A percentile compares a stretch with the other conserved stretches of the same genome.
Evolutionary conservation across 1,140 invertebrate genomes (phyloP).

Genomic region (Ptiloglossa arizonensis): DNA sequence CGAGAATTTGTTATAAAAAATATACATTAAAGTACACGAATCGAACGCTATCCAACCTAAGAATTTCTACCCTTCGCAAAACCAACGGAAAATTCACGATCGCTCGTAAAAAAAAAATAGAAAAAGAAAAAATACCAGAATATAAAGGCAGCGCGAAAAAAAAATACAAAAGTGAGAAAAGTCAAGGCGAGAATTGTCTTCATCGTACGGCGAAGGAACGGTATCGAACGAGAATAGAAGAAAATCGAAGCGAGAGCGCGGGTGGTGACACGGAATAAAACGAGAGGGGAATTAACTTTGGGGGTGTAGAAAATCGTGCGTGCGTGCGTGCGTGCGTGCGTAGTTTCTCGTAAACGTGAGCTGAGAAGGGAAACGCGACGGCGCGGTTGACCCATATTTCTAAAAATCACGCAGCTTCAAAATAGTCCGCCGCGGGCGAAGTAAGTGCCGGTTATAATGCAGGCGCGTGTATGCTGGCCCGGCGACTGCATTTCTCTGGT

Average conservation of each 20-base stretch:
- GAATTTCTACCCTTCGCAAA: too few species aligned
- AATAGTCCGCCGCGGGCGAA: conserved; percentile 70
- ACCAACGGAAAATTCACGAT: too few species aligned
- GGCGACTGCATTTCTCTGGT: conserved; percentile 54
- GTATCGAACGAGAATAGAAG: conserved; percentile 10
- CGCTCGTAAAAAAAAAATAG: too few species aligned
- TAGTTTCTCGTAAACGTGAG: conserved; percentile 16
- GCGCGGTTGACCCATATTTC: conserved; percentile 78
- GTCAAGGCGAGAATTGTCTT: too few species aligned
- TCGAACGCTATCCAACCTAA: too few species aligned
- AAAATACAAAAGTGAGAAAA: too few species aligned
- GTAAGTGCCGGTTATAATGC: conserved; percentile 31
- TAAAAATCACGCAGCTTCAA: conserved; percentile 76
- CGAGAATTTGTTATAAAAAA: too few species aligned
- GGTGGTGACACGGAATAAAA: background rate
- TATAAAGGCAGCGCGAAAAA: too few species aligned
- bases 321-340: too few species aligned
- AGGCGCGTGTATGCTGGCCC: conserved; percentile 1
- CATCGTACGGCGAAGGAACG: background rate
- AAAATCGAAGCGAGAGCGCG: background rate
- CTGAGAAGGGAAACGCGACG: conserved; percentile 21
- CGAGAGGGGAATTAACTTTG: background rate
- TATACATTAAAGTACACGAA: too few species aligned
- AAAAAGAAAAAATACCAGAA: too few species aligned
- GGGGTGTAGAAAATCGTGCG: conserved; percentile 4